Percentiles rank a stretch among this genome's conserved stretches.
These are phyloP conservation scores for Euschistus heros DNA, from an alignment of 1,140 invertebrate genomes.

Conservation along the genomic window DNA sequence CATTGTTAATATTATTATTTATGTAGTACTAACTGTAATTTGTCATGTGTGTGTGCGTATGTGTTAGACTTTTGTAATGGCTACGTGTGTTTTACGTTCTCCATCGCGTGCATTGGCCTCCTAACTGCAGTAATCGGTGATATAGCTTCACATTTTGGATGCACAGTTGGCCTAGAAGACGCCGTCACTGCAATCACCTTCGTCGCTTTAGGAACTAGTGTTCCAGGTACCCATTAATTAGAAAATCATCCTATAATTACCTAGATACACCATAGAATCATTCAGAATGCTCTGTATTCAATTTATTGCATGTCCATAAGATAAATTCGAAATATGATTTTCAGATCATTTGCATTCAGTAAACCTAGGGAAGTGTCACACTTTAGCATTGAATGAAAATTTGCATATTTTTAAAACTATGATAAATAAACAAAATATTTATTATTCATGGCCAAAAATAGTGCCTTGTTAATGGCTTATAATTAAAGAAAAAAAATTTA, in stretches of 20 bases:
- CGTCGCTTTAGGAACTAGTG: conserved; percentile 89
- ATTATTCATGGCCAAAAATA: no score
- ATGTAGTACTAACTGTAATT: not conserved
- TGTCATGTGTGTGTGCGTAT: not conserved
- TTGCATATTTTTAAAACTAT: no score
- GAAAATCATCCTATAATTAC: no score
- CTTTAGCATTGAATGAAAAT: no score
- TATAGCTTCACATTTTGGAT: conserved; percentile 91
- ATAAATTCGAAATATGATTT: no score
- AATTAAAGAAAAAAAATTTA: no score
- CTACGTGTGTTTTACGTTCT: conserved; percentile 86
- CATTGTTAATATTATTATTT: no score
- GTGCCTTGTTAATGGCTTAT: no score
- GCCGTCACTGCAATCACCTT: conserved; percentile 93
- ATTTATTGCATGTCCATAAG: not conserved
- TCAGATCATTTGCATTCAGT: no score
- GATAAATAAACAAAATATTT: no score
- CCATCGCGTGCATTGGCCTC: conserved; percentile 86
- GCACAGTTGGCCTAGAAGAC: conserved; percentile 92
- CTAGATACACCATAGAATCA: not conserved
- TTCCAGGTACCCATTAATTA: conserved; percentile 64
- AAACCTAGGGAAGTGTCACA: no score
- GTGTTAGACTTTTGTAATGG: conserved; percentile 65
- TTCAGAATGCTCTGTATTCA: not conserved
- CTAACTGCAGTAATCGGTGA: conserved; percentile 95